phyloP scores from a whole-genome alignment of 1,140 invertebrate genomes.

The Helicoverpa zea region DNA sequence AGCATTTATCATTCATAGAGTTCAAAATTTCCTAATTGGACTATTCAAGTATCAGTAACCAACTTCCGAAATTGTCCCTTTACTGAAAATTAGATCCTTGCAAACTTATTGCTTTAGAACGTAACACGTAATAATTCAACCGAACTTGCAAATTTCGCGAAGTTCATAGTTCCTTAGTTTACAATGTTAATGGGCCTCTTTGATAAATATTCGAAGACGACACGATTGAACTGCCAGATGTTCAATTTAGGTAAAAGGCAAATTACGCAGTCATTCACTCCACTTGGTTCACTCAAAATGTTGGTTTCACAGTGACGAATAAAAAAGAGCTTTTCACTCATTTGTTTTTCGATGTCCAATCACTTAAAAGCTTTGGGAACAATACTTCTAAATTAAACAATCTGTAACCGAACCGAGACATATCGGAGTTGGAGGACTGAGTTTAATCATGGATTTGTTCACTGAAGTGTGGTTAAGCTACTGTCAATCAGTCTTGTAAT shows the following conservation, averaged over 20 bases:
- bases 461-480: constrained; percentile 27
- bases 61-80: constrained; percentile 1
- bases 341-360: constrained; percentile 46
- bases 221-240: constrained; percentile 9
- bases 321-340: constrained; percentile 42
- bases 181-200: constrained; percentile 17
- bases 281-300: constrained; percentile 28
- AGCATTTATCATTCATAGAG: neutral
- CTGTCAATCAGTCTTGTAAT: constrained; percentile 25
- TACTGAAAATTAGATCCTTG: constrained; percentile 1
- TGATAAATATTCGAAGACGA: constrained; percentile 33
- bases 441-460: constrained; percentile 13
- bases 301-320: constrained; percentile 38
- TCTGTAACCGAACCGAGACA: constrained; percentile 25
- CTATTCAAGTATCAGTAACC: constrained; percentile 13
- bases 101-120: constrained; percentile 19
- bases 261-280: constrained; percentile 32
- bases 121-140: constrained; percentile 24
- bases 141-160: constrained; percentile 20
- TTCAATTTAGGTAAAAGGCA: constrained; percentile 43
- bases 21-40: constrained; percentile 13
- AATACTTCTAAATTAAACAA: constrained; percentile 41
- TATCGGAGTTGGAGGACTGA: neutral
- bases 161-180: constrained; percentile 21
- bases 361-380: constrained; percentile 45